Evolutionary conservation across 2,113 vertebrate species (phyloP).

Genomic region (Ailuropoda melanoleuca): DNA sequence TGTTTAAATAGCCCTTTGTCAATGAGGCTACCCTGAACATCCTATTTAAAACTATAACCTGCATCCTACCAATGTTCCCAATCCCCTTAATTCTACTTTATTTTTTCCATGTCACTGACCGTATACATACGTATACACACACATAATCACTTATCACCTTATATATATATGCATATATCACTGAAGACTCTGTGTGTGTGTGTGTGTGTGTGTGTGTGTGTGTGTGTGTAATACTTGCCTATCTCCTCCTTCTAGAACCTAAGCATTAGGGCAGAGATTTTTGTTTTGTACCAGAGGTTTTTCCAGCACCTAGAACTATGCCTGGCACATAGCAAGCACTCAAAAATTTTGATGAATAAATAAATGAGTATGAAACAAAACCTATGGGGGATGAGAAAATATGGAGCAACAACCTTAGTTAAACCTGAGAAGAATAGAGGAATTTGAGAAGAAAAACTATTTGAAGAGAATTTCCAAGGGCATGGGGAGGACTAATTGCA

Average conservation of each 20-base stretch:
- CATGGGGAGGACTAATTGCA: neutral
- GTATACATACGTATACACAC: neutral
- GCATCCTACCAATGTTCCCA: neutral
- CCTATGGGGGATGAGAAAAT: neutral
- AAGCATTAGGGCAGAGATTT: neutral
- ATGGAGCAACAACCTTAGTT: neutral
- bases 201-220: neutral
- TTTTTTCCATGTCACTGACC: neutral
- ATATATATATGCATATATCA: neutral
- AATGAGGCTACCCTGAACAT: neutral
- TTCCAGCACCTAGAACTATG: neutral
- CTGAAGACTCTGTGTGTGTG: neutral
- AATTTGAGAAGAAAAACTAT: conserved; percentile 21
- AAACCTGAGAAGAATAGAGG: neutral
- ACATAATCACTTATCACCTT: neutral
- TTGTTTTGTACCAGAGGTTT: neutral
- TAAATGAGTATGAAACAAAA: conserved; percentile 45
- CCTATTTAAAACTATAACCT: conserved; percentile 35
- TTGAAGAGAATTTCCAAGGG: neutral
- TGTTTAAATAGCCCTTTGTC: conserved; percentile 33
- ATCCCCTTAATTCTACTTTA: neutral
- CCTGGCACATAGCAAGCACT: neutral
- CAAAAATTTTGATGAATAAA: conserved; percentile 30
- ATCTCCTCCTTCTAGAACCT: neutral
- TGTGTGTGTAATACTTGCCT: neutral